phyloP scores from a whole-genome alignment of 1,140 invertebrate species.

The Zaprionus capensis region DNA sequence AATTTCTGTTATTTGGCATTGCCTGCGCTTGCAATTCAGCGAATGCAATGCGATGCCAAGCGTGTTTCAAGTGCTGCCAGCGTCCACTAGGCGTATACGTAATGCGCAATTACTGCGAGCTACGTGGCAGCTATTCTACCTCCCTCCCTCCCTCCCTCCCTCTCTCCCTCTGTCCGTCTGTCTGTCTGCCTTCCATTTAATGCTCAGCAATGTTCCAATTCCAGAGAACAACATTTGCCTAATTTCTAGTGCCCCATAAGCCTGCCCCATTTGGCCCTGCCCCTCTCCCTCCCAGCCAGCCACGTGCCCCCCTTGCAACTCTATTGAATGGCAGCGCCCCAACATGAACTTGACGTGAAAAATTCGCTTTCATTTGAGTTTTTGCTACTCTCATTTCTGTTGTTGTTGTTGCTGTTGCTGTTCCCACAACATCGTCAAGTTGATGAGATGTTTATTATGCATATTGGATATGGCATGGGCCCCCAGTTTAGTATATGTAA shows the following conservation, averaged over 20 bases:
- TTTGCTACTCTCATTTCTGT: neutral
- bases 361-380: constrained; percentile 5
- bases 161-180: neutral
- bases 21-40: neutral
- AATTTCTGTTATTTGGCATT: neutral
- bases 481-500: constrained; percentile 61
- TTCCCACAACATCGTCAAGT: constrained; percentile 34
- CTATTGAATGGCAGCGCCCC: constrained; percentile 11
- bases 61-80: constrained; percentile 4
- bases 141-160: neutral
- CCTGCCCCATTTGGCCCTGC: neutral
- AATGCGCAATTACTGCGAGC: constrained; percentile 19
- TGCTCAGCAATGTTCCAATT: constrained; percentile 62
- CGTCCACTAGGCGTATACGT: constrained; percentile 22
- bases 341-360: constrained; percentile 36
- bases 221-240: constrained; percentile 56
- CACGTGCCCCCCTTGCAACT: neutral
- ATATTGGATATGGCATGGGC: constrained; percentile 35
- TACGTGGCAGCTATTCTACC: neutral
- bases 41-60: neutral
- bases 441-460: constrained; percentile 78
- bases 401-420: neutral
- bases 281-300: neutral
- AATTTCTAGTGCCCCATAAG: constrained; percentile 38
- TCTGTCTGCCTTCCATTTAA: constrained; percentile 51